A percentile compares a stretch with the other conserved stretches of the same genome.
Conservation (phyloP, 2,888 invertebrate genomes). For the Hirtodrosophila trivittata region DNA sequence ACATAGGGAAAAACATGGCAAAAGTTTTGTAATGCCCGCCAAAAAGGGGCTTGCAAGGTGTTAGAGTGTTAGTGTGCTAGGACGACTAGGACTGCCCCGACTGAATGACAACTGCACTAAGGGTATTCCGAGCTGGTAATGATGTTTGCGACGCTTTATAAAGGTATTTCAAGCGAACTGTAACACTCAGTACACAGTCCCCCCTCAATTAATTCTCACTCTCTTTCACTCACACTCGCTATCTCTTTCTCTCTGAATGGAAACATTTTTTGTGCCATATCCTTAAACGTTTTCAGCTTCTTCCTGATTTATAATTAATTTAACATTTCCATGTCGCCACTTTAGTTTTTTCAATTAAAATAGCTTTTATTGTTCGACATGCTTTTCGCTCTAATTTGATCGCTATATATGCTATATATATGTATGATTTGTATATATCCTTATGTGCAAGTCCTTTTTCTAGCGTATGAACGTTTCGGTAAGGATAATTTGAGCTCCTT, state of each 20-base stretch:
- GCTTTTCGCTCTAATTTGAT: too few species aligned
- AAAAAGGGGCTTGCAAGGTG: conserved; percentile 74
- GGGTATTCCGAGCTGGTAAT: conserved; percentile 38
- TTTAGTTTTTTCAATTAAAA: background rate
- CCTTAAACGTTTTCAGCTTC: background rate
- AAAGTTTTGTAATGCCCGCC: conserved; percentile 78
- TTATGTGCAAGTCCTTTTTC: background rate
- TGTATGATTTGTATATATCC: background rate
- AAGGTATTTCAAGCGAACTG: background rate
- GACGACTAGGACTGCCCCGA: too few species aligned
- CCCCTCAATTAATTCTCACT: too few species aligned
- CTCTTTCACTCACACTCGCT: too few species aligned
- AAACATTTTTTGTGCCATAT: background rate
- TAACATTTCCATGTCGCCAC: background rate
- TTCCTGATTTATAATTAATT: too few species aligned
- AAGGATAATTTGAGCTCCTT: conserved; percentile 26
- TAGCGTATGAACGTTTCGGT: conserved; percentile 8
- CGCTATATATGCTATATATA: too few species aligned
- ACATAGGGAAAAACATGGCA: conserved; percentile 68
- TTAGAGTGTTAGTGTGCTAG: conserved; percentile 69
- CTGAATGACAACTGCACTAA: conserved; percentile 55
- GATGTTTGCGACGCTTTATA: conserved; percentile 24
- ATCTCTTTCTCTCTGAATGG: too few species aligned
- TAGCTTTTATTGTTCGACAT: too few species aligned
- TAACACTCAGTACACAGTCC: background rate